Evolutionary conservation across 2,113 vertebrate species (phyloP).

Genomic region (Megaceryle maxima): DNA sequence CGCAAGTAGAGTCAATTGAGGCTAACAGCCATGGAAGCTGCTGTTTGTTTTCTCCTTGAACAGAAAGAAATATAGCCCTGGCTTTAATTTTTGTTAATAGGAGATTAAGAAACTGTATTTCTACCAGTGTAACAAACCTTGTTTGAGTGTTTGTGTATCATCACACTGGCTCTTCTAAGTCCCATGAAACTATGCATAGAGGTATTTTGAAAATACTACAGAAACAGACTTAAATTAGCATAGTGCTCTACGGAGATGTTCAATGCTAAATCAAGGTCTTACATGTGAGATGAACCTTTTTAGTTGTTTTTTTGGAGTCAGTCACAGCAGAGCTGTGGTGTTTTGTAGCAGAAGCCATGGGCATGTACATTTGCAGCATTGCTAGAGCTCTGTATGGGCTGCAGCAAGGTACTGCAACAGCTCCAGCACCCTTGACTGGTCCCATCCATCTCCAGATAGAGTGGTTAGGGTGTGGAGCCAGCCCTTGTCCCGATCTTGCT

Average conservation of each 20-base stretch:
- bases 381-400: background rate
- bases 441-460: background rate
- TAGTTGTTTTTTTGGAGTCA: background rate
- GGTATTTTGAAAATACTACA: background rate
- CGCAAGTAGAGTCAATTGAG: background rate
- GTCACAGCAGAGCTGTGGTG: background rate
- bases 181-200: background rate
- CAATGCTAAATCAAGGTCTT: background rate
- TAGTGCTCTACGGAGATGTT: background rate
- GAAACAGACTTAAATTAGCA: background rate
- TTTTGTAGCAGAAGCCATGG: background rate
- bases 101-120: conserved; percentile 6
- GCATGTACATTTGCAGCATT: background rate
- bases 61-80: background rate
- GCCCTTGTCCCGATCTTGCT: rapidly evolving
- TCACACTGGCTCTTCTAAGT: background rate
- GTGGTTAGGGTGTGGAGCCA: no score
- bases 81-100: conserved; percentile 11
- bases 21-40: background rate
- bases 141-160: background rate
- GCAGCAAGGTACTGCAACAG: rapidly evolving
- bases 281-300: background rate
- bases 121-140: background rate
- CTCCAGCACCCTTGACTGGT: background rate
- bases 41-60: background rate